These are phyloP conservation scores for Diadromus collaris DNA, from an alignment of 2,888 invertebrate genomes.

Conservation along the genomic window DNA sequence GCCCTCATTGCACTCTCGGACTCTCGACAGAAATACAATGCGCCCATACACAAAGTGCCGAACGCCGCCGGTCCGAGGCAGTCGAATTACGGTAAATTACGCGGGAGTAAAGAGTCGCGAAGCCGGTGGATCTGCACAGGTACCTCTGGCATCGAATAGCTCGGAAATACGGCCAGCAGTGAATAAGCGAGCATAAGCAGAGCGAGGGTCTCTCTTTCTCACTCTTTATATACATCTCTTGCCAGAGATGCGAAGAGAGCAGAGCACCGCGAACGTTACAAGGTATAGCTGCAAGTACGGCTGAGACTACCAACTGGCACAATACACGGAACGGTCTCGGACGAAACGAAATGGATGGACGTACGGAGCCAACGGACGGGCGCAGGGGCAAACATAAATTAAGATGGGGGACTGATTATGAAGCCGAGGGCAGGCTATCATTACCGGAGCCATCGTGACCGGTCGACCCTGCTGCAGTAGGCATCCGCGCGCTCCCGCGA, in stretches of 20 bases:
- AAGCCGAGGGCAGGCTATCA: slow-evolving; percentile 78
- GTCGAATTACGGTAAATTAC: slow-evolving; percentile 77
- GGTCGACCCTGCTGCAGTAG: slow-evolving; percentile 76
- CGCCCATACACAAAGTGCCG: not conserved
- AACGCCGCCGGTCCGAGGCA: slow-evolving; percentile 41
- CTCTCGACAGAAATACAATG: slow-evolving; percentile 5
- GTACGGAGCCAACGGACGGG: slow-evolving; percentile 69
- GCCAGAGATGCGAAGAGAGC: not conserved
- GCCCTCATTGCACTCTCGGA: not conserved
- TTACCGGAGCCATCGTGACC: slow-evolving; percentile 79
- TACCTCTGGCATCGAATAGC: slow-evolving; percentile 72
- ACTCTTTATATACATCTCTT: no score
- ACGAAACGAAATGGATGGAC: slow-evolving; percentile 58
- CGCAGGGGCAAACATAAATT: slow-evolving; percentile 79
- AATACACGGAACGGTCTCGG: slow-evolving; percentile 63
- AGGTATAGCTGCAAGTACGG: slow-evolving; percentile 46
- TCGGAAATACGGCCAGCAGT: slow-evolving; percentile 40
- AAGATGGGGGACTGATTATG: slow-evolving; percentile 80
- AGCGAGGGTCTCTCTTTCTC: slow-evolving; percentile 17
- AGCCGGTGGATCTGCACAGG: slow-evolving; percentile 67
- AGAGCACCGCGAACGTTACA: slow-evolving; percentile 11
- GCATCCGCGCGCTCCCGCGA: slow-evolving; percentile 66
- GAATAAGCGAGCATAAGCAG: slow-evolving; percentile 22
- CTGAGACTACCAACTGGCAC: slow-evolving; percentile 63
- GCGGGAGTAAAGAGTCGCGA: slow-evolving; percentile 73